Conservation (phyloP, 2,113 vertebrate genomes). For the Meriones unguiculatus region DNA sequence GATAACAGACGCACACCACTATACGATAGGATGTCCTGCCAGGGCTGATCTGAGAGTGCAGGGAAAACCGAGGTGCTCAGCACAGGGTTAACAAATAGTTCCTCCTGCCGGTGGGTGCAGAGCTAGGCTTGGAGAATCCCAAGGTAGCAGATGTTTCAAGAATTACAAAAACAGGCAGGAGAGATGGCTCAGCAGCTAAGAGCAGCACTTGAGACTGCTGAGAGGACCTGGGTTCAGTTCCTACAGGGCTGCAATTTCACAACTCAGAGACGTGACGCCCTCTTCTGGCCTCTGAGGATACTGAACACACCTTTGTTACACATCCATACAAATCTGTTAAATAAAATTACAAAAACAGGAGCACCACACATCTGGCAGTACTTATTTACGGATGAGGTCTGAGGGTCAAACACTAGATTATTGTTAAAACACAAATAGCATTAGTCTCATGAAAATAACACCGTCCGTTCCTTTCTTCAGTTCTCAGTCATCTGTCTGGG, state of each 20-base stretch:
- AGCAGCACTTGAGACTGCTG: not conserved
- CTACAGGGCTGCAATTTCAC: not conserved
- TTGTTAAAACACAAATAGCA: conserved; percentile 38
- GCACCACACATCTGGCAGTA: conserved; percentile 2
- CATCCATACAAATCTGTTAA: not conserved
- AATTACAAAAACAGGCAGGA: conserved; percentile 46
- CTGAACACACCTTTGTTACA: not conserved
- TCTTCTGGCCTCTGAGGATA: not conserved
- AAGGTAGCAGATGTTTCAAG: not conserved
- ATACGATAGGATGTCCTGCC: not conserved
- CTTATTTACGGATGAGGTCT: not conserved
- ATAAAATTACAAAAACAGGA: conserved; percentile 33
- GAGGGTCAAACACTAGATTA: not conserved
- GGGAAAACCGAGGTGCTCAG: not conserved
- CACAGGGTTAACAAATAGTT: not conserved
- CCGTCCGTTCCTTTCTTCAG: conserved; percentile 11
- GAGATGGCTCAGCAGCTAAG: not conserved
- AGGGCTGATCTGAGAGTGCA: not conserved
- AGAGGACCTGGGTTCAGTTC: not conserved
- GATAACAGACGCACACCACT: not conserved
- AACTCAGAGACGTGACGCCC: not conserved
- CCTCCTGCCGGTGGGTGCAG: not conserved
- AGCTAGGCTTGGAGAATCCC: conserved; percentile 2
- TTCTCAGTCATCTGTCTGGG: not conserved
- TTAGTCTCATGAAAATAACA: conserved; percentile 40